These are phyloP conservation scores for Prolemur simus DNA, from an alignment of 2,113 vertebrate species.

Conservation along the genomic window DNA sequence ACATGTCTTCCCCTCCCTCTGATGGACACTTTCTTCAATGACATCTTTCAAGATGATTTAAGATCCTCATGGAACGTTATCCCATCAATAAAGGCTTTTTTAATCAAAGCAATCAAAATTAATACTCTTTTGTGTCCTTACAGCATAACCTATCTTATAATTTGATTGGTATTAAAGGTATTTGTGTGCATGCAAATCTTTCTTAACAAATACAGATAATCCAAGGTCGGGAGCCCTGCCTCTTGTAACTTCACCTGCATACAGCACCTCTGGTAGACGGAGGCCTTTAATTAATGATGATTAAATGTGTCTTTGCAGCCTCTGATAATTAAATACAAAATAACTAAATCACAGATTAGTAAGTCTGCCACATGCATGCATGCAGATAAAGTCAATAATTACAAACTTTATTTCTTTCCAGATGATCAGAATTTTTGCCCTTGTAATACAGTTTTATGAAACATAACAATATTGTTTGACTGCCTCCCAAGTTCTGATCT, in stretches of 20 bases:
- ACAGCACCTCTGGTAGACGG: neutral
- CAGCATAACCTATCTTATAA: neutral
- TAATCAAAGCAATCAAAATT: neutral
- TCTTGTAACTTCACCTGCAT: neutral
- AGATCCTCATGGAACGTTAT: neutral
- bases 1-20: neutral
- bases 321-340: constrained; percentile 20
- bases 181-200: neutral
- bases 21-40: neutral
- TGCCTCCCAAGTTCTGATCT: neutral
- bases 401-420: neutral
- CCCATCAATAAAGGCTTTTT: neutral
- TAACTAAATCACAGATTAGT: neutral
- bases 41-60: neutral
- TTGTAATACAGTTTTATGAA: neutral
- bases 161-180: neutral
- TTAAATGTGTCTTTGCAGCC: neutral
- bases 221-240: neutral
- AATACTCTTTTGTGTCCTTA: neutral
- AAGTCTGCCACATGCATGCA: neutral
- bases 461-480: neutral
- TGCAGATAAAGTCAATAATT: neutral
- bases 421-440: neutral
- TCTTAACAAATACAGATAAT: neutral
- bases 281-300: neutral